These are phyloP conservation scores for Holothuria glaberrima DNA, from an alignment of 35 echinoderm and acorn worm genomes.

Conservation along the genomic window DNA sequence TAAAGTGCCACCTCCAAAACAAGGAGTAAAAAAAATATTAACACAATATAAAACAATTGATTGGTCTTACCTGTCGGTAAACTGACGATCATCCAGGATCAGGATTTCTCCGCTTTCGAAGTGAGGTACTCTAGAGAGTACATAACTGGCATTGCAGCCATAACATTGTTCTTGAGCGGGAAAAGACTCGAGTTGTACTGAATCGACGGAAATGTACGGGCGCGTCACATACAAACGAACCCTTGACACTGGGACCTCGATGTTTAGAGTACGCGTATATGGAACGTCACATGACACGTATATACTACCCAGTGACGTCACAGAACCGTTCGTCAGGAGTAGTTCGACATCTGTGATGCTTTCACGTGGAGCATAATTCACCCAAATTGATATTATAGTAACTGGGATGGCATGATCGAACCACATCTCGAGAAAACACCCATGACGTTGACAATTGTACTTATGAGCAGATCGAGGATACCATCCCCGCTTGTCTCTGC, in stretches of 20 bases:
- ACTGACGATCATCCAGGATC: conserved; percentile 11
- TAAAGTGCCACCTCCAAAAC: too few species aligned
- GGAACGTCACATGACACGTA: conserved; percentile 87
- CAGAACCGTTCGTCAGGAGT: conserved; percentile 15
- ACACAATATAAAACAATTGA: too few species aligned
- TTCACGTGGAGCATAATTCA: conserved; percentile 40
- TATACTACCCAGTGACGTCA: conserved; percentile 57
- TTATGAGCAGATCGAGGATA: conserved; percentile 1
- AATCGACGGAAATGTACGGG: conserved; percentile 66
- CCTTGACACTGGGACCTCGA: not conserved
- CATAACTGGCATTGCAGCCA: conserved; percentile 23
- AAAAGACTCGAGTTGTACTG: conserved; percentile 71
- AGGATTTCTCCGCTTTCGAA: conserved; percentile 52
- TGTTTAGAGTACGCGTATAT: conserved; percentile 67
- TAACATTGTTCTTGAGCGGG: conserved; percentile 44
- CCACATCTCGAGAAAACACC: conserved; percentile 75
- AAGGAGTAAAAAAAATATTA: too few species aligned
- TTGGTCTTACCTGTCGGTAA: conserved; percentile 65
- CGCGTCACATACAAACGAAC: conserved; percentile 55
- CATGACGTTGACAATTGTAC: conserved; percentile 45
- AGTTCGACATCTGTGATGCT: conserved; percentile 56
- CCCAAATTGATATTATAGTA: conserved; percentile 71
- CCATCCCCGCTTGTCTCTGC: conserved; percentile 45
- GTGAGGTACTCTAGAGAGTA: conserved; percentile 56
- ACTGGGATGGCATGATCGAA: conserved; percentile 70